Percentiles rank a stretch among this genome's conserved stretches.
These are phyloP conservation scores for Aphidius gifuensis DNA, from an alignment of 1,140 invertebrate species.

Conservation along the genomic window DNA sequence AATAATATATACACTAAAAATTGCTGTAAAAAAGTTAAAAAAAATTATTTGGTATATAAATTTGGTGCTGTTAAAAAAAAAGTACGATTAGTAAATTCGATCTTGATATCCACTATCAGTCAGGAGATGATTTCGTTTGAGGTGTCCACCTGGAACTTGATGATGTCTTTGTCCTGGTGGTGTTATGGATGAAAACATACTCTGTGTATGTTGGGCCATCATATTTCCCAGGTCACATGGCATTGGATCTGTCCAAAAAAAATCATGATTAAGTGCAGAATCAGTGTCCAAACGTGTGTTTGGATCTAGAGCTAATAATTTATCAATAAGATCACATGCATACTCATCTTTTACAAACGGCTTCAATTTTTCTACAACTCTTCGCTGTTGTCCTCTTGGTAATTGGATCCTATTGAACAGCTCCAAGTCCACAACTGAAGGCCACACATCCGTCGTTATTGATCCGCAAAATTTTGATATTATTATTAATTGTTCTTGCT, in stretches of 20 bases:
- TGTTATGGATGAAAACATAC: conserved; percentile 95
- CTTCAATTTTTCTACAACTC: conserved; percentile 75
- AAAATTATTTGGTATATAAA: too few relatives aligned
- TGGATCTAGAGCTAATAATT: conserved; percentile 88
- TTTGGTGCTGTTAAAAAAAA: background rate
- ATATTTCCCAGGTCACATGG: conserved; percentile 88
- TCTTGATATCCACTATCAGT: conserved; percentile 73
- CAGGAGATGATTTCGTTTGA: conserved; percentile 56
- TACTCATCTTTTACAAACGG: conserved; percentile 89
- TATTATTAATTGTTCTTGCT: conserved; percentile 92
- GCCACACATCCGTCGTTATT: conserved; percentile 91
- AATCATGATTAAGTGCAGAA: conserved; percentile 92
- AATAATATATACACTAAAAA: too few relatives aligned
- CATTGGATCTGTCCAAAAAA: conserved; percentile 97
- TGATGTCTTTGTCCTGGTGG: conserved; percentile 77
- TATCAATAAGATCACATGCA: conserved; percentile 91
- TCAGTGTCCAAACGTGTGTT: conserved; percentile 87
- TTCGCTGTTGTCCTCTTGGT: conserved; percentile 85
- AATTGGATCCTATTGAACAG: conserved; percentile 89
- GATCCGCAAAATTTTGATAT: conserved; percentile 97
- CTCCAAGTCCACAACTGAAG: conserved; percentile 88
- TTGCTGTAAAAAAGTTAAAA: too few relatives aligned
- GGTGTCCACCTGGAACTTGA: conserved; percentile 55
- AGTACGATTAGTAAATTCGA: conserved; percentile 64
- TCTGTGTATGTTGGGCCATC: conserved; percentile 88